Evolutionary conservation across 2,113 vertebrate genomes (phyloP).

Genomic region (Apus apus): DNA sequence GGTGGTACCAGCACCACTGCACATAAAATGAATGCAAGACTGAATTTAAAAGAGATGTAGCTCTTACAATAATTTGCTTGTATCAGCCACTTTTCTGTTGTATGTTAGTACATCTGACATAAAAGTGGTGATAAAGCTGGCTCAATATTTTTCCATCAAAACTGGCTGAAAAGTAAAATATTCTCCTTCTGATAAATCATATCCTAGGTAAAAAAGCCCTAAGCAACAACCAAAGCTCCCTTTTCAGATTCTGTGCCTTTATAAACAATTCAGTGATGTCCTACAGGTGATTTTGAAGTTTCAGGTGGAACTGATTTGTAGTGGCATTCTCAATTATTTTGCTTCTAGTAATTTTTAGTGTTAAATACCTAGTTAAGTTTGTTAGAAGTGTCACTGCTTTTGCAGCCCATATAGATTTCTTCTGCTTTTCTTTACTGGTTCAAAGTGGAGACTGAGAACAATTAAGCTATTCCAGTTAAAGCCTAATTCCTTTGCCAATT

Average conservation of each 20-base stretch:
- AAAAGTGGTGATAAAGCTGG: background rate
- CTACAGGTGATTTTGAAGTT: background rate
- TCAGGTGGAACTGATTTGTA: background rate
- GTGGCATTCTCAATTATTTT: background rate
- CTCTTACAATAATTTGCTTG: background rate
- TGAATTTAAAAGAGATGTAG: background rate
- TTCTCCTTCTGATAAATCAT: background rate
- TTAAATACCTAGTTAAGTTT: background rate
- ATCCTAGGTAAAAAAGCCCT: background rate
- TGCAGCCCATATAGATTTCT: background rate
- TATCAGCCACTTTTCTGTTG: background rate
- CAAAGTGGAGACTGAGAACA: background rate
- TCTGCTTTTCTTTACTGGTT: background rate
- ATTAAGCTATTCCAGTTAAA: conserved; percentile 51
- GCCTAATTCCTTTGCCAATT: conserved; percentile 37
- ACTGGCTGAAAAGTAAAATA: background rate
- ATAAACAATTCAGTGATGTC: background rate
- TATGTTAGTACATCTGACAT: background rate
- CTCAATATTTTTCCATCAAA: conserved; percentile 1
- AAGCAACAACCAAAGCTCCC: background rate
- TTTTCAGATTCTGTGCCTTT: background rate
- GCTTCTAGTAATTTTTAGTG: background rate
- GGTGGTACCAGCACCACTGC: background rate
- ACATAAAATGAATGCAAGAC: background rate
- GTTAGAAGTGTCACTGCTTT: conserved; percentile 13